phyloP scores from a whole-genome alignment of 2,113 vertebrate genomes.

The Setophaga petechia region DNA sequence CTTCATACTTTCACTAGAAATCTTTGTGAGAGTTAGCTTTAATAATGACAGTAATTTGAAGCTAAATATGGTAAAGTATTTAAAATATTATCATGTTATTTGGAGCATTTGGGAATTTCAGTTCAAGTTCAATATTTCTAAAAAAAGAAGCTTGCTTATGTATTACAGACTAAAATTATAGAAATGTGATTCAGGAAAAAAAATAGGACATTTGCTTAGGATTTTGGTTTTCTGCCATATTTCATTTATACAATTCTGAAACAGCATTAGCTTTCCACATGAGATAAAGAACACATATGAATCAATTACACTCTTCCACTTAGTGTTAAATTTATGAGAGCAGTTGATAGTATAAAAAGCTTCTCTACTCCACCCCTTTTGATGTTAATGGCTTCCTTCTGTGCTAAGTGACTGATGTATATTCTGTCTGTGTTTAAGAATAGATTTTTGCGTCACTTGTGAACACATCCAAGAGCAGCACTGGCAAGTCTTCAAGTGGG shows the following conservation, averaged over 20 bases:
- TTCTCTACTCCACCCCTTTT: constrained; percentile 63
- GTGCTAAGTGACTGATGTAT: constrained; percentile 76
- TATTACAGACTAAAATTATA: constrained; percentile 32
- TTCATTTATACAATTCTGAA: constrained; percentile 2
- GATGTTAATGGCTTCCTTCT: constrained; percentile 85
- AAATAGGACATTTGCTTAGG: neutral
- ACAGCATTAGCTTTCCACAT: neutral
- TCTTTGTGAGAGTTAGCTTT: neutral
- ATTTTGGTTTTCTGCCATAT: constrained; percentile 52
- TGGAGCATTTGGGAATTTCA: constrained; percentile 33
- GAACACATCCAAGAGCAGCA: constrained; percentile 72
- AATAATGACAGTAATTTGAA: constrained; percentile 14
- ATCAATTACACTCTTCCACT: constrained; percentile 49
- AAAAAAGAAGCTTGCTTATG: constrained; percentile 41
- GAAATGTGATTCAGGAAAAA: constrained; percentile 1
- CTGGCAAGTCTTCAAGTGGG: constrained; percentile 65
- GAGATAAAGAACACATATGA: constrained; percentile 8
- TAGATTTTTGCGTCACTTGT: constrained; percentile 79
- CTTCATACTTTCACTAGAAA: constrained; percentile 19
- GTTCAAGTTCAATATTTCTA: constrained; percentile 37
- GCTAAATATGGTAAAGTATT: constrained; percentile 55
- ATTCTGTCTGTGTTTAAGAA: constrained; percentile 76
- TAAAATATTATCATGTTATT: constrained; percentile 29
- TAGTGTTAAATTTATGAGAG: constrained; percentile 73
- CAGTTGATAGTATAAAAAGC: constrained; percentile 62